These are phyloP conservation scores for Drosophila biarmipes DNA, from an alignment of 1,140 invertebrate genomes.

Conservation along the genomic window DNA sequence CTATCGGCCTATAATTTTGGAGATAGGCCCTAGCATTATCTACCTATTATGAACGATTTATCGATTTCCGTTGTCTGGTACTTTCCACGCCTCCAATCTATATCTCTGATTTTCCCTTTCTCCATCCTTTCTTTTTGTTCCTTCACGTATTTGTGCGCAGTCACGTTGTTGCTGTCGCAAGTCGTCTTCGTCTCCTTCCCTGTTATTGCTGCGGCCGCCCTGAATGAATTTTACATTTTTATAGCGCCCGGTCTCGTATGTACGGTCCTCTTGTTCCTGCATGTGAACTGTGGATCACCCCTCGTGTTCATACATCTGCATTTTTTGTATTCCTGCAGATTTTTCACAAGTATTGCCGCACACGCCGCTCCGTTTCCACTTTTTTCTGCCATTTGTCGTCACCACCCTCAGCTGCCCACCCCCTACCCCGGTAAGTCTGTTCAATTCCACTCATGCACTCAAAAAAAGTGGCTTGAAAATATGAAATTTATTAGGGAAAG, in stretches of 20 bases:
- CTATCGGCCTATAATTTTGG: not conserved
- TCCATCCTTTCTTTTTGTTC: constrained; percentile 37
- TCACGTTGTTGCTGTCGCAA: constrained; percentile 71
- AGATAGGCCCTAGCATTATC: not conserved
- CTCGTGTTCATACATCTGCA: constrained; percentile 44
- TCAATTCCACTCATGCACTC: constrained; percentile 1
- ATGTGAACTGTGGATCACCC: constrained; percentile 36
- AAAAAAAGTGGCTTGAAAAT: not conserved
- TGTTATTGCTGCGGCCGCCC: constrained; percentile 23
- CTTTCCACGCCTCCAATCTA: not conserved
- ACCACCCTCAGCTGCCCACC: constrained; percentile 28
- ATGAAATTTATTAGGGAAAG: not conserved
- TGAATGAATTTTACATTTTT: constrained; percentile 82
- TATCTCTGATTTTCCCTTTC: not conserved
- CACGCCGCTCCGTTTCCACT: constrained; percentile 41
- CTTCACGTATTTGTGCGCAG: constrained; percentile 76
- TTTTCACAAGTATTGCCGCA: constrained; percentile 78
- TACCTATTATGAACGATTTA: constrained; percentile 4
- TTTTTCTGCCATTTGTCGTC: constrained; percentile 71
- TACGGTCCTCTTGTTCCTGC: constrained; percentile 13
- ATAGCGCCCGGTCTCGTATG: constrained; percentile 48
- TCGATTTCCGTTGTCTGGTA: constrained; percentile 19
- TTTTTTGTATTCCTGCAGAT: constrained; percentile 57
- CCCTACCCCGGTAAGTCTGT: constrained; percentile 23
- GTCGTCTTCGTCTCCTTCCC: constrained; percentile 25